Percentiles rank a stretch among this genome's conserved stretches.
phyloP scores from a whole-genome alignment of 2,888 invertebrate genomes.

The Thymelicus sylvestris region DNA sequence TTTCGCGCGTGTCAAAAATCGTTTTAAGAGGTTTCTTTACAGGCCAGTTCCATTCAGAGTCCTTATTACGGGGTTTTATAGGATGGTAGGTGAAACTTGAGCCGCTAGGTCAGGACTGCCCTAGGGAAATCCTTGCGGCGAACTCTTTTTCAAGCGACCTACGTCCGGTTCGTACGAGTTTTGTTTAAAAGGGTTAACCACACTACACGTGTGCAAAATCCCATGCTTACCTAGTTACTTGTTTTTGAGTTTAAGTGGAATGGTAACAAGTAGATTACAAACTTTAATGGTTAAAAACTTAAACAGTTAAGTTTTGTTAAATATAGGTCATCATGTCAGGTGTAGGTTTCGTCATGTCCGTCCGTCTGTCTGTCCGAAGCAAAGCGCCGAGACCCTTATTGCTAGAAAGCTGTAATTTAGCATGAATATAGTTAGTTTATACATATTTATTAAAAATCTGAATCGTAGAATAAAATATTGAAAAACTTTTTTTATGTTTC shows the following conservation, averaged over 20 bases:
- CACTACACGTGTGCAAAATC: constrained; percentile 10
- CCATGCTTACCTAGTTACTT: neutral
- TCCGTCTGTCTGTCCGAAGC: too few relatives aligned
- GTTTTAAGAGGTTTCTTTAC: constrained; percentile 10
- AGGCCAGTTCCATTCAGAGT: constrained; percentile 20
- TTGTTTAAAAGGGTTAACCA: constrained; percentile 20
- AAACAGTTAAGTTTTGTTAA: too few relatives aligned
- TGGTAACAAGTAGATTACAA: too few relatives aligned
- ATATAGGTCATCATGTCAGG: too few relatives aligned
- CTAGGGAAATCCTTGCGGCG: constrained; percentile 32
- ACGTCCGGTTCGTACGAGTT: constrained; percentile 13
- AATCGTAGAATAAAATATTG: too few relatives aligned
- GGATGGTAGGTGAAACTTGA: constrained; percentile 9
- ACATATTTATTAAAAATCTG: too few relatives aligned
- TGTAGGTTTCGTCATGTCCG: too few relatives aligned
- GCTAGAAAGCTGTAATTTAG: too few relatives aligned
- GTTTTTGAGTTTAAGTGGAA: neutral
- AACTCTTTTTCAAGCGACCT: constrained; percentile 23
- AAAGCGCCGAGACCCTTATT: too few relatives aligned
- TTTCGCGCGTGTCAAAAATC: constrained; percentile 17
- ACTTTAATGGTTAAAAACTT: too few relatives aligned
- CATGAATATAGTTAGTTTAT: too few relatives aligned
- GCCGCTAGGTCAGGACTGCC: constrained; percentile 26
- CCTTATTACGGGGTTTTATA: constrained; percentile 16
- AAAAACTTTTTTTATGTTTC: too few relatives aligned